Percentiles rank a stretch among this genome's conserved stretches.
Evolutionary conservation across 2,888 invertebrate genomes (phyloP).

Genomic region (Timema podura): DNA sequence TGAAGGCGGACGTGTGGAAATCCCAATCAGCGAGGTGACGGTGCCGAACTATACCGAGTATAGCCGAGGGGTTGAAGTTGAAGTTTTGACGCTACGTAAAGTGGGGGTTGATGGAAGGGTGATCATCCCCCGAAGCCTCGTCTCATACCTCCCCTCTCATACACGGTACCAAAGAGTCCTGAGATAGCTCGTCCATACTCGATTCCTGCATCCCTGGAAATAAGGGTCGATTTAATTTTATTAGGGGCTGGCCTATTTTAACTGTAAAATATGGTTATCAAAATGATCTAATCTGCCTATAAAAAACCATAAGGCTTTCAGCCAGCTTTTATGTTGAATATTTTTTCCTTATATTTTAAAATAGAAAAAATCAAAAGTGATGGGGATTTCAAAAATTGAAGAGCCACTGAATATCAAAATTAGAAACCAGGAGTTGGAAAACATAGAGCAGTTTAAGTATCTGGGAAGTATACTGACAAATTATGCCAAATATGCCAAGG

Average conservation of each 20-base stretch:
- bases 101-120: neutral
- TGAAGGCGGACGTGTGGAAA: too few relatives aligned
- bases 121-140: slow-evolving; percentile 16
- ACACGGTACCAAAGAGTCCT: slow-evolving; percentile 72
- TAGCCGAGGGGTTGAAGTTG: too few relatives aligned
- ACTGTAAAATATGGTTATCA: slow-evolving; percentile 5
- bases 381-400: too few relatives aligned
- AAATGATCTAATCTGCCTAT: too few relatives aligned
- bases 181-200: slow-evolving; percentile 79
- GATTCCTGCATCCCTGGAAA: slow-evolving; percentile 56
- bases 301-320: too few relatives aligned
- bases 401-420: too few relatives aligned
- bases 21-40: too few relatives aligned
- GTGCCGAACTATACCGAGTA: too few relatives aligned
- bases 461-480: neutral
- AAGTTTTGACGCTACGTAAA: too few relatives aligned
- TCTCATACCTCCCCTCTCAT: slow-evolving; percentile 38
- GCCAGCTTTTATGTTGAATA: neutral
- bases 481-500: neutral
- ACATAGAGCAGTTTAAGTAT: too few relatives aligned
- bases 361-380: neutral
- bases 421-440: too few relatives aligned
- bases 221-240: slow-evolving; percentile 12
- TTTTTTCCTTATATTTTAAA: neutral
- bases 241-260: too few relatives aligned